Conservation (phyloP, 2,113 vertebrate species). For the Myiagra hebetior region DNA sequence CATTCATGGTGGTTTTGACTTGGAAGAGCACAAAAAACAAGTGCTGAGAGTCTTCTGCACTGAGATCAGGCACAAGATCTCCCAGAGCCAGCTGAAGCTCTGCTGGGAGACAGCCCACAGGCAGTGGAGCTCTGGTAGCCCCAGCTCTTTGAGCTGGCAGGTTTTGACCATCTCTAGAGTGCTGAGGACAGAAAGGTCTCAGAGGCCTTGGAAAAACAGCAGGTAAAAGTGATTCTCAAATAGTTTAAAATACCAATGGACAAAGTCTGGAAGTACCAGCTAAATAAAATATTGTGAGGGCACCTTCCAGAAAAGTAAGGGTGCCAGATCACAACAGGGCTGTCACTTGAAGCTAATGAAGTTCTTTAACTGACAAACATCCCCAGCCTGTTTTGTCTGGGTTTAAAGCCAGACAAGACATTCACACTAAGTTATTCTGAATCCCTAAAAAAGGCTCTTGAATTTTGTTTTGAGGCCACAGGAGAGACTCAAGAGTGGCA, state of each 20-base stretch:
- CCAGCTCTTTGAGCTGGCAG: background rate
- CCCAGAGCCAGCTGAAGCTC: background rate
- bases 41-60: background rate
- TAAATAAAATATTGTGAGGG: background rate
- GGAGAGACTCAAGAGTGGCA: background rate
- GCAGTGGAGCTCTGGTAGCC: background rate
- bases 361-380: background rate
- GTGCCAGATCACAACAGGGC: background rate
- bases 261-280: background rate
- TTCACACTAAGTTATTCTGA: background rate
- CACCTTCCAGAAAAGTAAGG: background rate
- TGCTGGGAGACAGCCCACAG: background rate
- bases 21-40: background rate
- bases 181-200: background rate
- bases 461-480: background rate
- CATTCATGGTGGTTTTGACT: background rate
- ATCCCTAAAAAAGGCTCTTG: background rate
- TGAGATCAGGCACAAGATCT: background rate
- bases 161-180: background rate
- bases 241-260: background rate
- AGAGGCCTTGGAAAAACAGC: background rate
- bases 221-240: background rate
- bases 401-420: background rate
- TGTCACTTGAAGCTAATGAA: conserved; percentile 1
- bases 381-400: background rate